These are phyloP conservation scores for Tribolium madens DNA, from an alignment of 1,140 invertebrate species.

Conservation along the genomic window DNA sequence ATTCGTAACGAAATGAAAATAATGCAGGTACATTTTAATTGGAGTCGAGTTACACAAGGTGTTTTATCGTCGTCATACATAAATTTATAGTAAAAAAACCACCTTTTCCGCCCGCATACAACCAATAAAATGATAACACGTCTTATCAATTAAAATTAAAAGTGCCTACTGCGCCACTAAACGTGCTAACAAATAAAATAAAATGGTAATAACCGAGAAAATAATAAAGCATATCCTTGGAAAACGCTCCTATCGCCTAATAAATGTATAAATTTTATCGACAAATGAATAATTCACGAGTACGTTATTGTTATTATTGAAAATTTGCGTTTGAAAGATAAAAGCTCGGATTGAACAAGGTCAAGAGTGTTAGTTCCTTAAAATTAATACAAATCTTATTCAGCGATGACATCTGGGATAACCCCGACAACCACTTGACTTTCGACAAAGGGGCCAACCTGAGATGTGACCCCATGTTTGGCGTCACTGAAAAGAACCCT, in stretches of 20 bases:
- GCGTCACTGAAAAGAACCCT: constrained; percentile 45
- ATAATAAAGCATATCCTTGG: constrained; percentile 52
- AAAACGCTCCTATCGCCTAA: constrained; percentile 42
- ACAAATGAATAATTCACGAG: constrained; percentile 43
- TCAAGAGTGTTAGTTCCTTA: constrained; percentile 35
- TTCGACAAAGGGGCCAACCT: constrained; percentile 49
- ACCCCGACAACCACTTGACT: constrained; percentile 54
- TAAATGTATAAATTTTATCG: constrained; percentile 48
- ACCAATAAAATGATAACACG: constrained; percentile 51
- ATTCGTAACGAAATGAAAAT: neutral
- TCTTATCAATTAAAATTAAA: constrained; percentile 54
- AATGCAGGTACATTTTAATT: constrained; percentile 29
- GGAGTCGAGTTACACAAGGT: constrained; percentile 1
- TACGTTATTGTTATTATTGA: constrained; percentile 49
- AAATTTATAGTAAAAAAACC: constrained; percentile 20
- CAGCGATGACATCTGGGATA: constrained; percentile 56
- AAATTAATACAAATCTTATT: constrained; percentile 59
- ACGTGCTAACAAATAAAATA: constrained; percentile 50
- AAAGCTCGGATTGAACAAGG: constrained; percentile 29
- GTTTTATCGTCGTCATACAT: constrained; percentile 16
- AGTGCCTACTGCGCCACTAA: constrained; percentile 24
- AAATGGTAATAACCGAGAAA: constrained; percentile 49
- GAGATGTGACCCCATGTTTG: constrained; percentile 47
- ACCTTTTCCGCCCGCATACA: constrained; percentile 54
- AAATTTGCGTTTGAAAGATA: constrained; percentile 28